Conservation (phyloP, 2,797 vertebrate genomes). For the Streptopelia turtur region DNA sequence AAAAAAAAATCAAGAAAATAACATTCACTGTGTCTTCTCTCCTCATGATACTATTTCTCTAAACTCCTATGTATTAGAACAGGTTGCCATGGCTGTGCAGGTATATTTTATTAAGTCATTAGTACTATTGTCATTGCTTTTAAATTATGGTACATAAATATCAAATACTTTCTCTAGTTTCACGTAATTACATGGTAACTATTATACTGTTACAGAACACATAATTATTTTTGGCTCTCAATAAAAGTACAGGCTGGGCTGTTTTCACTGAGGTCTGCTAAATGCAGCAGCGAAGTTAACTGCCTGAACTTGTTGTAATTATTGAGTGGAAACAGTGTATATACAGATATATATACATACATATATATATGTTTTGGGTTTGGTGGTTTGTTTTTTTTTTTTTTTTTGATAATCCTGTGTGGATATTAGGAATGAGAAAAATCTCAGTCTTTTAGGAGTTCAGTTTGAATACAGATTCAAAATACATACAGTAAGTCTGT, state of each 20-base stretch:
- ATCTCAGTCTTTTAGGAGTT: background rate
- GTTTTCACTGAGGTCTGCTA: background rate
- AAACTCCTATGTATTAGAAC: background rate
- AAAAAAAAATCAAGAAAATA: background rate
- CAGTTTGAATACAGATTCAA: background rate
- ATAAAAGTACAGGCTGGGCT: background rate
- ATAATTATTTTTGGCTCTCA: background rate
- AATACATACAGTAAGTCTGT: background rate
- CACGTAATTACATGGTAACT: background rate
- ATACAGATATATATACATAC: too few relatives aligned
- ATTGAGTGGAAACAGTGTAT: background rate
- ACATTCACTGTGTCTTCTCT: background rate
- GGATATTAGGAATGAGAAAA: background rate
- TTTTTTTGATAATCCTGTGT: background rate
- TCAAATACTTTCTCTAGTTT: background rate
- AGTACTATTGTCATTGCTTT: background rate
- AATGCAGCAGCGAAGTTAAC: background rate
- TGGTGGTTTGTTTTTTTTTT: too few relatives aligned
- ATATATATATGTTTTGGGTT: too few relatives aligned
- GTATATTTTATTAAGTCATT: background rate
- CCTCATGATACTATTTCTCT: background rate
- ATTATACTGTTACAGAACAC: background rate
- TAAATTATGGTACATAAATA: constrained; percentile 13
- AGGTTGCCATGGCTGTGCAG: accelerated
- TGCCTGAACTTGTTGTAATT: background rate